These are phyloP conservation scores for Drosophila picticornis DNA, from an alignment of 2,888 invertebrate genomes.

Conservation along the genomic window DNA sequence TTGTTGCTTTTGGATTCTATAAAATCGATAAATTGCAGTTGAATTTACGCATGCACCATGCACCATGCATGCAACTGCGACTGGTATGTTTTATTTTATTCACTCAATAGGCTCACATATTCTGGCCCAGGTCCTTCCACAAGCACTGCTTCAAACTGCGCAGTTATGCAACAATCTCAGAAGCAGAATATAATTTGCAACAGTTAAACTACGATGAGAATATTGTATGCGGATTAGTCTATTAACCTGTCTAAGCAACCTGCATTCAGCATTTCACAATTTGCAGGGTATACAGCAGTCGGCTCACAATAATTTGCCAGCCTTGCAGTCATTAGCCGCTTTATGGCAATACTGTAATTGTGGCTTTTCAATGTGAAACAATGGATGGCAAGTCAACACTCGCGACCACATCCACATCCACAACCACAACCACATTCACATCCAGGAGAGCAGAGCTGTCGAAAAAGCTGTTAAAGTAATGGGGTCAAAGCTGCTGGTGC, in stretches of 20 bases:
- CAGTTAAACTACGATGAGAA: background rate
- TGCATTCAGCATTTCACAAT: too few species aligned
- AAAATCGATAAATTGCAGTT: background rate
- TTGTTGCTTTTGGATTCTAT: constrained; percentile 41
- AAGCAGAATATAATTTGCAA: background rate
- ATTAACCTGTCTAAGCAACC: too few species aligned
- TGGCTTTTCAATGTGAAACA: constrained; percentile 31
- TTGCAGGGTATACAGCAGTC: constrained; percentile 1
- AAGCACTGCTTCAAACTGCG: background rate
- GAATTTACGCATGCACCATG: background rate
- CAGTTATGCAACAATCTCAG: background rate
- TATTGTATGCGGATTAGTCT: background rate
- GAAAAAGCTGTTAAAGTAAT: constrained; percentile 30
- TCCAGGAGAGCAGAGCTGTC: constrained; percentile 18
- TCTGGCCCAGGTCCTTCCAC: background rate
- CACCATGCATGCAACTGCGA: constrained; percentile 1
- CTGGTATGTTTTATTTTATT: background rate
- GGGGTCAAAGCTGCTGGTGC: constrained; percentile 45
- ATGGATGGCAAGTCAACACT: constrained; percentile 33
- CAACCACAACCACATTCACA: constrained; percentile 29
- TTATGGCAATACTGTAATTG: constrained; percentile 14
- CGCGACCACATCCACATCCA: constrained; percentile 17
- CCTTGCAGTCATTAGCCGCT: background rate
- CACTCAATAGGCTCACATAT: background rate
- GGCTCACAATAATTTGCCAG: too few species aligned